Conservation (phyloP, 2,797 vertebrate genomes). For the Danio tinwini region DNA sequence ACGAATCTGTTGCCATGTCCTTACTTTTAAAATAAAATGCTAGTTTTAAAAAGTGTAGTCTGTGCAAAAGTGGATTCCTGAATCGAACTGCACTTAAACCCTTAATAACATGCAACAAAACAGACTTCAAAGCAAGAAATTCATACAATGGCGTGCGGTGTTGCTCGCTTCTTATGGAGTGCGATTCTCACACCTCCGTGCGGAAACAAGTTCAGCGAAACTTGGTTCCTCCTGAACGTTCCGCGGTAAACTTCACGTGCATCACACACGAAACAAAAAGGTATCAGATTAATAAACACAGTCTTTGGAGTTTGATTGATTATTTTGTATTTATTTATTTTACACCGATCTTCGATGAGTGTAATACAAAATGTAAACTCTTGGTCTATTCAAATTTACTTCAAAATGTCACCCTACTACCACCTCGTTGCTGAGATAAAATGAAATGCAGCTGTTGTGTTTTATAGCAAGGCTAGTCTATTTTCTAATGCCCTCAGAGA, state of each 20-base stretch:
- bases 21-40: constrained; percentile 36
- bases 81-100: neutral
- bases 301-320: too few species aligned
- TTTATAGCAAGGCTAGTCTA: too few species aligned
- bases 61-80: neutral
- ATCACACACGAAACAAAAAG: too few species aligned
- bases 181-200: constrained; percentile 60
- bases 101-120: neutral
- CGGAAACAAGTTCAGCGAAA: neutral
- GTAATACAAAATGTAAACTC: too few species aligned
- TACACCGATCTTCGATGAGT: too few species aligned
- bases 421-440: too few species aligned
- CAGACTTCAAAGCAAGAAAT: constrained; percentile 57
- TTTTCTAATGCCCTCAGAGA: too few species aligned
- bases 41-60: constrained; percentile 1
- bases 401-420: too few species aligned
- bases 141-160: constrained; percentile 75
- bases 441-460: too few species aligned
- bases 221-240: constrained; percentile 59
- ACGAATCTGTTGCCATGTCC: constrained; percentile 92
- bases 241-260: neutral
- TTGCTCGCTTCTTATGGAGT: constrained; percentile 51
- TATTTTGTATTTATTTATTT: too few species aligned
- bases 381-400: too few species aligned
- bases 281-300: too few species aligned